phyloP scores from a whole-genome alignment of 2,797 vertebrate genomes.

The Geotrypetes seraphini region DNA sequence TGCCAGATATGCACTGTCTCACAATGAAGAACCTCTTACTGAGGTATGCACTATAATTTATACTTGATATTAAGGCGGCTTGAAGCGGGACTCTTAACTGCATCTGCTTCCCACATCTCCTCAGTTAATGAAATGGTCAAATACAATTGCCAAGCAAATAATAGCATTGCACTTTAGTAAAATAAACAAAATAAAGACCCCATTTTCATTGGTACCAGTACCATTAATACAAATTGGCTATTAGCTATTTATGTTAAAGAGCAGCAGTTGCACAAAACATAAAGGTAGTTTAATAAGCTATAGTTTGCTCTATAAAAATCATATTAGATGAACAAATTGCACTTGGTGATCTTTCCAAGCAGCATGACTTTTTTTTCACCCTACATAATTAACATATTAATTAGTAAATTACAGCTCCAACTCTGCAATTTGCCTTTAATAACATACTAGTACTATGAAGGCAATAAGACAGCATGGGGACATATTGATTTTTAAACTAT shows the following conservation, averaged over 20 bases:
- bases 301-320: constrained; percentile 33
- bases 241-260: constrained; percentile 48
- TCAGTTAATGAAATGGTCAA: constrained; percentile 39
- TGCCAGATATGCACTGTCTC: constrained; percentile 15
- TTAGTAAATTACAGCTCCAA: constrained; percentile 42
- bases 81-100: constrained; percentile 15
- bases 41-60: constrained; percentile 19
- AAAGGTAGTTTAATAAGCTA: constrained; percentile 51
- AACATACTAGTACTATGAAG: constrained; percentile 29
- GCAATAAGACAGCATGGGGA: constrained; percentile 25
- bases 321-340: constrained; percentile 27
- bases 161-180: constrained; percentile 26
- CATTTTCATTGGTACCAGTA: constrained; percentile 44
- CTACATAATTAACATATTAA: constrained; percentile 45
- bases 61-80: constrained; percentile 34
- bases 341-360: constrained; percentile 15
- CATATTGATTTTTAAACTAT: constrained; percentile 36
- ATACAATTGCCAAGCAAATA: constrained; percentile 14
- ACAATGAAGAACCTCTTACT: constrained; percentile 11
- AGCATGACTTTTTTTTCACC: constrained; percentile 33
- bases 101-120: constrained; percentile 33
- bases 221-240: constrained; percentile 51
- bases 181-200: constrained; percentile 28
- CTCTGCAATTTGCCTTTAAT: constrained; percentile 46
- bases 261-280: constrained; percentile 38